Percentiles rank a stretch among this genome's conserved stretches.
Conservation (phyloP, 2,888 invertebrate species). For the Latrodectus hesperus region DNA sequence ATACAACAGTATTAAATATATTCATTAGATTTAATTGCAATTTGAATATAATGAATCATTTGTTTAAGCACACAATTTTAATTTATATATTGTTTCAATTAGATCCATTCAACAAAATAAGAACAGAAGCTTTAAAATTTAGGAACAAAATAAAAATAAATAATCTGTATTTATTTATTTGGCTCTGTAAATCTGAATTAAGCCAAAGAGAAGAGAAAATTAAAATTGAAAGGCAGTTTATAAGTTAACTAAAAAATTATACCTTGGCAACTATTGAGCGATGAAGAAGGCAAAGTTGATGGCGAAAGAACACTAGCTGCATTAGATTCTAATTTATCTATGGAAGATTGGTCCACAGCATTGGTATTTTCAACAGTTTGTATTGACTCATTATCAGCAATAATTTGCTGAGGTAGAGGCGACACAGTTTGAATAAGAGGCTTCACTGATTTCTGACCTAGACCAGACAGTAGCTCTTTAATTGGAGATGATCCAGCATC, state of each 20-base stretch:
- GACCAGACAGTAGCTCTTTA: slow-evolving; percentile 36
- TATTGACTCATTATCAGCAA: background rate
- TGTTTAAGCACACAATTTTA: too few species aligned
- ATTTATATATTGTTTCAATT: too few species aligned
- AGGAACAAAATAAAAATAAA: too few species aligned
- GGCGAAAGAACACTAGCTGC: background rate
- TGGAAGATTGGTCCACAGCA: background rate
- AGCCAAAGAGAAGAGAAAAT: too few species aligned
- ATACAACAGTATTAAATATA: too few species aligned
- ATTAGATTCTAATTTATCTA: background rate
- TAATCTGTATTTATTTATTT: too few species aligned
- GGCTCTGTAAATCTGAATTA: too few species aligned
- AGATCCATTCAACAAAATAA: too few species aligned
- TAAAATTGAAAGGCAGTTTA: too few species aligned
- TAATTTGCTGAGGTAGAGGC: slow-evolving; percentile 29
- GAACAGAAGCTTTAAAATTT: too few species aligned
- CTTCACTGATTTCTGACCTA: slow-evolving; percentile 44
- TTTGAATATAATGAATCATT: too few species aligned
- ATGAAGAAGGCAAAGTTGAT: background rate
- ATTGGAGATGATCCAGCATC: slow-evolving; percentile 59
- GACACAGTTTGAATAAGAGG: slow-evolving; percentile 56
- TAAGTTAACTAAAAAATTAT: background rate
- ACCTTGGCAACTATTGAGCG: background rate
- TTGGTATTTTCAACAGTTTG: background rate
- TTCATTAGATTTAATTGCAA: too few species aligned